Percentiles rank a stretch among this genome's conserved stretches.
Evolutionary conservation across 2,888 invertebrate genomes (phyloP).

Genomic region (Molanna angustata): DNA sequence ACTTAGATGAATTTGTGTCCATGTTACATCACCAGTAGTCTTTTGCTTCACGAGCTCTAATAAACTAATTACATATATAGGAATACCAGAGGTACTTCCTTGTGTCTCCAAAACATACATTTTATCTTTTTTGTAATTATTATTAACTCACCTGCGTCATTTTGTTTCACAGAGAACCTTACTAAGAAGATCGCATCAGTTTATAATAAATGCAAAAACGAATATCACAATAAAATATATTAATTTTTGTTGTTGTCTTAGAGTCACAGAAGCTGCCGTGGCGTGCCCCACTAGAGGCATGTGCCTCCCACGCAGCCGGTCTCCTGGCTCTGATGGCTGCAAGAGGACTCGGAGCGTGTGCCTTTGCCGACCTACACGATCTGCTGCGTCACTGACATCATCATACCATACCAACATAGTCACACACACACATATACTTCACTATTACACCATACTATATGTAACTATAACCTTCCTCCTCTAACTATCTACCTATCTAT

Average conservation of each 20-base stretch:
- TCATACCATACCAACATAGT: no score
- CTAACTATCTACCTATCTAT: neutral
- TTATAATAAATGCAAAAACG: no score
- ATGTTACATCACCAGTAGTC: no score
- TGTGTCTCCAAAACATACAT: no score
- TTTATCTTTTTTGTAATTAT: neutral
- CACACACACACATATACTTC: constrained; percentile 18
- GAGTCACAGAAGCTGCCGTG: constrained; percentile 89
- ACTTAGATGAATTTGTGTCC: no score
- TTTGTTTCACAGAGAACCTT: no score
- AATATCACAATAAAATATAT: no score
- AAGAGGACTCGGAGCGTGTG: constrained; percentile 88
- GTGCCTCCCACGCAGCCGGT: constrained; percentile 86
- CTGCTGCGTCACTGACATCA: constrained; percentile 67
- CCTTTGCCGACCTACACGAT: constrained; percentile 89
- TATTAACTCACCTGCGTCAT: neutral
- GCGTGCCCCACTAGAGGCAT: constrained; percentile 89
- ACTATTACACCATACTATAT: neutral
- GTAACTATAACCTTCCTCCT: neutral
- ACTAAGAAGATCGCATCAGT: no score
- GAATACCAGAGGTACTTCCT: no score
- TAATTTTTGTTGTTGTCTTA: constrained; percentile 43
- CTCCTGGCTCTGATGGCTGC: constrained; percentile 88
- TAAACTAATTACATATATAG: no score
- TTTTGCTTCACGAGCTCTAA: no score